Conservation (phyloP, 2,888 invertebrate species). For the Pinctada fucata region DNA sequence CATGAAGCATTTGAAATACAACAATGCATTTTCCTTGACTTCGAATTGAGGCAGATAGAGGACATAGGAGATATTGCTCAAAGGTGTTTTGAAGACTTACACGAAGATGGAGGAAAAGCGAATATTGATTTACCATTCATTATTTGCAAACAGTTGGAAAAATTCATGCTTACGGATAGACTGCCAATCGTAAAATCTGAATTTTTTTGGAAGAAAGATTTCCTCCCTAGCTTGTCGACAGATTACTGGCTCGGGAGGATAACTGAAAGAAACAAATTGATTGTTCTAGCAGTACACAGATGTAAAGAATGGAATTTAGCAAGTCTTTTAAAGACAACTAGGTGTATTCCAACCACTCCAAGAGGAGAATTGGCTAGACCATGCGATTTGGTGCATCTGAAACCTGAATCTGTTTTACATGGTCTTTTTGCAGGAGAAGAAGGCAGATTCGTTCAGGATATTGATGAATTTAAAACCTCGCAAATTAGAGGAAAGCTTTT, state of each 20-base stretch:
- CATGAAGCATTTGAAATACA: too few relatives aligned
- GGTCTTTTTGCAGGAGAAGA: background rate
- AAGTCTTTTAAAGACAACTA: too few relatives aligned
- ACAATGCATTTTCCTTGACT: background rate
- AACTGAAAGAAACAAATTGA: background rate
- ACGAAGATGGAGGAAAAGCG: background rate
- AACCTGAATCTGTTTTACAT: background rate
- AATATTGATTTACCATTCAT: background rate
- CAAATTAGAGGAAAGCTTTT: background rate
- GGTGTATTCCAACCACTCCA: background rate
- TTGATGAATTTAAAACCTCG: background rate
- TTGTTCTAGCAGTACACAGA: background rate
- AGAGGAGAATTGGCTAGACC: background rate
- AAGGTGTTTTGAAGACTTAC: constrained; percentile 24
- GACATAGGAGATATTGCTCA: background rate
- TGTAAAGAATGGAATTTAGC: too few relatives aligned
- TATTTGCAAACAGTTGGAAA: background rate
- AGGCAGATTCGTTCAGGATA: background rate
- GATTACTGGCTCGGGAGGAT: background rate
- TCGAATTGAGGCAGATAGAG: background rate
- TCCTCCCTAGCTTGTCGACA: background rate
- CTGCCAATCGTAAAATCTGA: background rate
- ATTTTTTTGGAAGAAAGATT: background rate
- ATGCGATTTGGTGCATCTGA: background rate
- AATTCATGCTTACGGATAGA: too few relatives aligned